Evolutionary conservation across 2,113 vertebrate genomes (phyloP).

Genomic region (Hyaena hyaena): DNA sequence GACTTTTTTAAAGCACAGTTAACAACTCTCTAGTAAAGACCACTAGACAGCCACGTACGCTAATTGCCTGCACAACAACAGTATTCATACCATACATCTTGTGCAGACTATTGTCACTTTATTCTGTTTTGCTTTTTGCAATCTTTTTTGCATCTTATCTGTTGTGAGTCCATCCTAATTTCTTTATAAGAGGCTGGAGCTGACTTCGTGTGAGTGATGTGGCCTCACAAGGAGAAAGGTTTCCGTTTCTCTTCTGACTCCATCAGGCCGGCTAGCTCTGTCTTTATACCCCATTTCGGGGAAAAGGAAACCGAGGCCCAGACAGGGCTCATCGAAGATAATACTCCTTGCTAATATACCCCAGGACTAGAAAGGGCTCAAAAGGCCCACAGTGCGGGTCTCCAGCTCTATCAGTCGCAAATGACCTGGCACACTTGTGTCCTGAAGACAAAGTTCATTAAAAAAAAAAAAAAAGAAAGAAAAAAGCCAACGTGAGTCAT

Average conservation of each 20-base stretch:
- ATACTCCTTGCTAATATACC: not conserved
- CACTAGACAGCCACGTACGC: not conserved
- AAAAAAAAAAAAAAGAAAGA: not conserved
- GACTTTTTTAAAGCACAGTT: not conserved
- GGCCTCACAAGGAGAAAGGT: not conserved
- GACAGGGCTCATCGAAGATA: not conserved
- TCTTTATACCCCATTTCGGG: not conserved
- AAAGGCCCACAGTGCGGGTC: not conserved
- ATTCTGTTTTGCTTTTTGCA: not conserved
- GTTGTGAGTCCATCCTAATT: not conserved
- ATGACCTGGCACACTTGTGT: not conserved
- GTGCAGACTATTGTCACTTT: not conserved
- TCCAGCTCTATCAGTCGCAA: not conserved
- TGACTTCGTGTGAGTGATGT: not conserved
- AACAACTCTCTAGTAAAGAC: not conserved
- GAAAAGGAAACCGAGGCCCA: slow-evolving; percentile 11
- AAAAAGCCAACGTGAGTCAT: slow-evolving; percentile 29
- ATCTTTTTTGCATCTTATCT: not conserved
- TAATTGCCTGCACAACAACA: not conserved
- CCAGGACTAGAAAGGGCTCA: not conserved
- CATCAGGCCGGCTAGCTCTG: not conserved
- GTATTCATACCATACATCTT: not conserved
- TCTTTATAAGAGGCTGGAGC: not conserved
- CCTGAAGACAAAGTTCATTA: slow-evolving; percentile 53
- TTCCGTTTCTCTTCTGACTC: not conserved